Evolutionary conservation across 2,797 vertebrate species (phyloP), one percentile per base, ranked within the genome.

Genomic region (Diceros bicornis): DNA sequence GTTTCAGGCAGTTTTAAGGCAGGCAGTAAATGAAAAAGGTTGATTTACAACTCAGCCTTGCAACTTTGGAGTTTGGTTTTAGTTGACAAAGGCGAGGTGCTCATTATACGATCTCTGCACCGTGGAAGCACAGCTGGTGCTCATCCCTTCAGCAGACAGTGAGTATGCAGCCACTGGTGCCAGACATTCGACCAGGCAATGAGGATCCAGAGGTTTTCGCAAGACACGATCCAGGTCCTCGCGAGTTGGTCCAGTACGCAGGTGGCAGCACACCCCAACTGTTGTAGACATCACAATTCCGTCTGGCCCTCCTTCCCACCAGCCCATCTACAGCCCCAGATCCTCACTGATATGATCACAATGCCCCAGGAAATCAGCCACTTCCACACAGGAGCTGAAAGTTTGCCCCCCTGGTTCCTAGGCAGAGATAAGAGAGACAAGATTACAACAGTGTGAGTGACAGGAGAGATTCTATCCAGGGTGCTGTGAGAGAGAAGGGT

Each of bases 231-330:
- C 17, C 55, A 47, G 16, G 72, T 29, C 64, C 69, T 68, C 10
- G 2, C 4, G 27, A 17, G 6, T 29, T 14, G 20, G n/a, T 50
- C 75, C 18, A 4, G 27, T 18, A 0, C n/a, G 7, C 27, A 64
- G 61, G 27, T 0, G 0, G 41, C 47, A 0, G 11, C 6, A 3
- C 1, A 0, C 7, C 29, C 41, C 2, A 0, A 2, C 12, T 2
- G 2, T 23, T 2, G 18, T 7, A 6, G 27, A 44, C 32, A 17
- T 16, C 17, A 7, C 0, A 2, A 14, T 50, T 66, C 9, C 0
- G 21, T 20, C 37, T 62, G 18, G 18, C 16, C 21, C 4, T 41
- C 27, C 52, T 50, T 62, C 52, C 55, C 10, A 0, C 13, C 0
- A 2, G 27, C 72, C 66, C 27, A 1, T 1, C 8, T 34, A 34